Evolutionary conservation across 64 coral and sea anemone genomes (phyloP), one percentile per base, ranked within the genome.

Genomic region (Acropora tenuis): DNA sequence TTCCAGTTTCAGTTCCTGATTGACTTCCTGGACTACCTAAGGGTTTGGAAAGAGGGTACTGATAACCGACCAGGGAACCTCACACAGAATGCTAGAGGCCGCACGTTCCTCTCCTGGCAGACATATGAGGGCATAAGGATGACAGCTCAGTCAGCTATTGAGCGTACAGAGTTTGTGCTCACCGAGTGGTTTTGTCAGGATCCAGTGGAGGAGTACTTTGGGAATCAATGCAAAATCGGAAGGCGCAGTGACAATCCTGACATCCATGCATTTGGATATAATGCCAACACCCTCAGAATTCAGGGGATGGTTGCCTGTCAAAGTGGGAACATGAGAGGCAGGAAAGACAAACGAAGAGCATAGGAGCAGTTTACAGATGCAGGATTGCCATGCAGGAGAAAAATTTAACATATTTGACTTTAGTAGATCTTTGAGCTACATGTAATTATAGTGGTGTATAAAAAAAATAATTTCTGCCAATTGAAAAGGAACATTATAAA

Each of bases 181-280:
- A 55, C 52, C 3, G 52, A 55, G 52, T 2, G 52, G 52, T 55
- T 55, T 55, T 55, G 1, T 55, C 52, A 55, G 52, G 52, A 55
- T 55, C 52, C 52, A 55, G 52, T 55, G 52, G 52, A 55, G 52
- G 52, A 55, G 52, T 55, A 55, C 52, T 55, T 55, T 10, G 3
- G 52, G 52, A 78, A 66, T 80, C 76, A 90, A 61, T 55, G 88
- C 9, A 90, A 90, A 75, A 58, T 90, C 1, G 77, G 76, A 7
- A 66, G 88, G 42, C 44, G 44, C n/a, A 78, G 58, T 49, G 88
- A 90, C 53, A 90, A 90, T 69, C 88, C 58, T 48, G 88, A 90
- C 88, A 90, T 90, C 30, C 74, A 50, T 68, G 18, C 68, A 88
- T 88, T 88, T 88, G 85, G 69, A 41, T 88, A 90, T 57, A 90